phyloP scores from a whole-genome alignment of 2,113 vertebrate species.

The Morone chrysops region DNA sequence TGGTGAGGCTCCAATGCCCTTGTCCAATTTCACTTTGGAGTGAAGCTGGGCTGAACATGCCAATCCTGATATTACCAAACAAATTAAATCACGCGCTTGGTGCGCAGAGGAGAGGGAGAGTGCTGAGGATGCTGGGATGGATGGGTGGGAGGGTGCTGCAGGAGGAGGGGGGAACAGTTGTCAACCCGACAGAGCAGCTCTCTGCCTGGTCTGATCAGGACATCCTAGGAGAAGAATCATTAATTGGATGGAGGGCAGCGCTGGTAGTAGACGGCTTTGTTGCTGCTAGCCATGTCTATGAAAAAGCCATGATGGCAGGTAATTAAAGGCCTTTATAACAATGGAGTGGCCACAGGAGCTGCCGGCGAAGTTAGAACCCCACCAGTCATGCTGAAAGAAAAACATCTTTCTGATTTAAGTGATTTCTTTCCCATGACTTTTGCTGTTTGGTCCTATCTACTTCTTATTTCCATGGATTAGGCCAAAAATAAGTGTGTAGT shows the following conservation, averaged over 20 bases:
- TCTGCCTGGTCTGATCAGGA: slow-evolving; percentile 72
- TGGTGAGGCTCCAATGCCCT: slow-evolving; percentile 86
- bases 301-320: slow-evolving; percentile 49
- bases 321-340: slow-evolving; percentile 58
- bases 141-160: slow-evolving; percentile 18
- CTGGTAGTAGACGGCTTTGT: slow-evolving; percentile 41
- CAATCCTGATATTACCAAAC: slow-evolving; percentile 88
- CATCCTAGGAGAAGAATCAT: slow-evolving; percentile 70
- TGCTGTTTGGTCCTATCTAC: not conserved
- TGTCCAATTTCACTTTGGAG: slow-evolving; percentile 88
- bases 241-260: slow-evolving; percentile 73
- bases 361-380: slow-evolving; percentile 8
- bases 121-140: slow-evolving; percentile 66
- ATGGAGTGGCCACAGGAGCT: slow-evolving; percentile 38
- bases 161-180: slow-evolving; percentile 28
- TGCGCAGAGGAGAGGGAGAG: slow-evolving; percentile 66
- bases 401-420: not conserved
- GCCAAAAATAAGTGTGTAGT: not conserved
- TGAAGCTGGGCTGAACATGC: slow-evolving; percentile 85
- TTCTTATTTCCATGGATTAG: not conserved
- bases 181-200: slow-evolving; percentile 53
- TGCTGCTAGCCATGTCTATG: slow-evolving; percentile 45
- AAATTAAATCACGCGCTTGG: slow-evolving; percentile 85
- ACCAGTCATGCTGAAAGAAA: slow-evolving; percentile 6
- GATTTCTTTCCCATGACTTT: not conserved